Evolutionary conservation across 1,140 invertebrate species (phyloP).

Genomic region (Watersipora subatra): DNA sequence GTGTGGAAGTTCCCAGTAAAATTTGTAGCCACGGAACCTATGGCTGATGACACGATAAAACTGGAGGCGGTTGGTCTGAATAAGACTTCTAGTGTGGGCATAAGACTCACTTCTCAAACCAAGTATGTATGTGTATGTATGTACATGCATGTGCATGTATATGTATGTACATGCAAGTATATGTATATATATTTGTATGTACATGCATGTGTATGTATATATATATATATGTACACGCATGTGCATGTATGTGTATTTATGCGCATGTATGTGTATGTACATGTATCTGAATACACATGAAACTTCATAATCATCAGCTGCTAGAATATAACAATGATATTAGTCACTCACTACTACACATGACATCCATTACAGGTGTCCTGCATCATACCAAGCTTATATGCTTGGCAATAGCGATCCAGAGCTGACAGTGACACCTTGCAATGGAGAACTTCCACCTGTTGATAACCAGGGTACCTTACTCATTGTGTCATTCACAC

Average conservation of each 20-base stretch:
- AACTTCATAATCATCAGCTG: not conserved
- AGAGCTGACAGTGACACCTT: constrained; percentile 30
- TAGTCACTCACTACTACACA: not conserved
- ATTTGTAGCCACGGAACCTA: constrained; percentile 32
- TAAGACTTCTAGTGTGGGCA: constrained; percentile 30
- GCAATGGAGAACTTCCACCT: constrained; percentile 31
- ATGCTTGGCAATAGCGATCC: constrained; percentile 32
- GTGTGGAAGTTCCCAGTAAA: constrained; percentile 36
- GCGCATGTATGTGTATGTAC: not conserved
- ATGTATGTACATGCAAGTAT: not conserved
- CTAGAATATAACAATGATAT: too few species aligned
- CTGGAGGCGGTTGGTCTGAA: constrained; percentile 33
- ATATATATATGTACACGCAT: not conserved
- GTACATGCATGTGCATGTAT: not conserved
- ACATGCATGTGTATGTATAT: not conserved
- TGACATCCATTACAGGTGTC: constrained; percentile 15
- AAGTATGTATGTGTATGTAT: constrained; percentile 18
- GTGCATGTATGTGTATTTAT: not conserved
- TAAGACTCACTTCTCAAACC: constrained; percentile 29
- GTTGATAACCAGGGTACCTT: constrained; percentile 23
- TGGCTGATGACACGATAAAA: constrained; percentile 31
- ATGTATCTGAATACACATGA: not conserved
- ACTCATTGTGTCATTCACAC: constrained; percentile 27
- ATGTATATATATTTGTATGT: not conserved
- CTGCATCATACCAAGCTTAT: constrained; percentile 27